A percentile compares a stretch with the other conserved stretches of the same genome.
phyloP scores from a whole-genome alignment of 92 coral and sea anemone genomes.

The Palythoa caribaeorum region DNA sequence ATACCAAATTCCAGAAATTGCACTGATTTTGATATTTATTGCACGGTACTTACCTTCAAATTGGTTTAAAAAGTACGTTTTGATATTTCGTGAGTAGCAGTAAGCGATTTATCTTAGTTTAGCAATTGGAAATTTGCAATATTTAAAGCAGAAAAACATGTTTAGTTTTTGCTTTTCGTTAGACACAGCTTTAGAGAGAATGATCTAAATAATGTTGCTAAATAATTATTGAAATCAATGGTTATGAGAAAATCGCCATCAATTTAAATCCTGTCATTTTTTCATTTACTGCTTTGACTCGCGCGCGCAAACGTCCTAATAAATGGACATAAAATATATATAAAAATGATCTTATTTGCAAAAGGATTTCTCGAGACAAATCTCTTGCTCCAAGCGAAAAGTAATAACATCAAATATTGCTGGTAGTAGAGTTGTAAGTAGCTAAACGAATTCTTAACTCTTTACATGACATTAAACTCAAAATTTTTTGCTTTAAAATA shows the following conservation, averaged over 20 bases:
- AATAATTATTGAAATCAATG: constrained; percentile 7
- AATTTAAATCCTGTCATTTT: neutral
- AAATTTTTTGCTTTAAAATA: neutral
- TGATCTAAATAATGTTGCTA: neutral
- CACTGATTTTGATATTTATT: neutral
- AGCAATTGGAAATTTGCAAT: constrained; percentile 25
- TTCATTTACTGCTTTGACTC: neutral
- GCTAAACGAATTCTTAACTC: neutral
- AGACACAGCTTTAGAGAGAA: constrained; percentile 8
- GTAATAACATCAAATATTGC: neutral
- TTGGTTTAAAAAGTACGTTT: neutral
- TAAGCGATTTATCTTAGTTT: neutral
- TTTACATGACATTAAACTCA: neutral
- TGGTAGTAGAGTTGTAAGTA: neutral
- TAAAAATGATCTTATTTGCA: neutral
- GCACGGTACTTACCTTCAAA: neutral
- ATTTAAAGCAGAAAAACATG: constrained; percentile 25
- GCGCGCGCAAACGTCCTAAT: neutral
- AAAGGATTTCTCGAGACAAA: neutral
- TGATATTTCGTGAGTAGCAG: constrained; percentile 4
- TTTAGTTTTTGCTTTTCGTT: constrained; percentile 23
- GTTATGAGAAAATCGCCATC: neutral
- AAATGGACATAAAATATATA: neutral
- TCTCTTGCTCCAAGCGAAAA: constrained; percentile 1
- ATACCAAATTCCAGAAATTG: neutral